phyloP scores from a whole-genome alignment of 2,113 vertebrate species.

The Apteryx owenii region DNA sequence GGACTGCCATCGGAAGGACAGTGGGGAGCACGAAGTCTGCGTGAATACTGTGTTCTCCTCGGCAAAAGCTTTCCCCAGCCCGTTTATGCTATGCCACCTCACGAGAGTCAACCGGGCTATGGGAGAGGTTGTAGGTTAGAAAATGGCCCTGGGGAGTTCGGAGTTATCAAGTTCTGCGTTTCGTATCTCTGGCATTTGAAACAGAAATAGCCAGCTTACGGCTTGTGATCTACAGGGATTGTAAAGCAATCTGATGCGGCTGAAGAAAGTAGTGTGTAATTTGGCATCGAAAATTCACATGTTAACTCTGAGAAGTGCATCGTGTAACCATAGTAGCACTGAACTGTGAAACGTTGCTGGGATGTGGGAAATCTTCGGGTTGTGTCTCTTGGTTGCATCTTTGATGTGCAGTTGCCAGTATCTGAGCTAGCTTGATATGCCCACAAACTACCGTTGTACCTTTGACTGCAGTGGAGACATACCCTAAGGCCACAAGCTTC shows the following conservation, averaged over 20 bases:
- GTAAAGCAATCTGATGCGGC: not conserved
- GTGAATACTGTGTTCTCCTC: not conserved
- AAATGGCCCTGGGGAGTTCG: not conserved
- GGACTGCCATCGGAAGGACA: not conserved
- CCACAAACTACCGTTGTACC: not conserved
- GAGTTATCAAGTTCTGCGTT: not conserved
- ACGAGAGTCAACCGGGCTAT: not conserved
- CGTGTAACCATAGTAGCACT: not conserved
- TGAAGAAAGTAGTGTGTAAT: not conserved
- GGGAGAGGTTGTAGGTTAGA: not conserved
- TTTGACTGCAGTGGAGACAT: accelerated
- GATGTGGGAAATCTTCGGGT: not conserved
- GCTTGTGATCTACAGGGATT: not conserved
- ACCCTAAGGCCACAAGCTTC: not conserved
- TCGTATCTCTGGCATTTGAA: not conserved
- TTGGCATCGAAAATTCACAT: not conserved
- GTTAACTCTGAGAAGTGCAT: accelerated
- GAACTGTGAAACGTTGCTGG: not conserved
- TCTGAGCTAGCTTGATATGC: not conserved
- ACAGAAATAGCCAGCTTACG: not conserved
- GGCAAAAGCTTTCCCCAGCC: not conserved
- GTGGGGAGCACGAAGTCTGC: accelerated
- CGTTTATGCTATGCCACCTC: accelerated
- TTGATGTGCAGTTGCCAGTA: not conserved
- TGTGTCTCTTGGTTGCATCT: not conserved